phyloP scores from a whole-genome alignment of 2,888 invertebrate species.

The Ischnura elegans region DNA sequence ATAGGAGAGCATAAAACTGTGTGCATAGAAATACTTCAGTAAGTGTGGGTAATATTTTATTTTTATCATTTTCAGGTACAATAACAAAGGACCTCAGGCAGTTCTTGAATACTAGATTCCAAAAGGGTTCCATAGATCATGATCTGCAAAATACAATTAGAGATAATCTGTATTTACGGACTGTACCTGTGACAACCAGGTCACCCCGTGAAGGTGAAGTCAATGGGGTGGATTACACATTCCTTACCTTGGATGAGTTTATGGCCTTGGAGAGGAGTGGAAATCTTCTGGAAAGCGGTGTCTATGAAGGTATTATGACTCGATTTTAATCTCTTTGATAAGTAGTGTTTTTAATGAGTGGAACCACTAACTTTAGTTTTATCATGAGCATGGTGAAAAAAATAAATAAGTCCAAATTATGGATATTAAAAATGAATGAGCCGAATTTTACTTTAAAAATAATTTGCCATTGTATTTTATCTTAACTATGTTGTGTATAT shows the following conservation, averaged over 20 bases:
- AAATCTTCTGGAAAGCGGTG: slow-evolving; percentile 82
- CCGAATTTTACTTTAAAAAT: too few relatives aligned
- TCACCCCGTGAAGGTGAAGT: slow-evolving; percentile 81
- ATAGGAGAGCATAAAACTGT: too few relatives aligned
- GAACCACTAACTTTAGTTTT: too few relatives aligned
- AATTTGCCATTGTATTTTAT: too few relatives aligned
- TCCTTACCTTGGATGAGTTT: slow-evolving; percentile 81
- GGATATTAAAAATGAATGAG: too few relatives aligned
- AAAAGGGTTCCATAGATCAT: slow-evolving; percentile 81
- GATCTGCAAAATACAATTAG: slow-evolving; percentile 83
- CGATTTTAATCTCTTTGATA: not conserved
- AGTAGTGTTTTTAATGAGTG: not conserved
- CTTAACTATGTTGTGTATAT: too few relatives aligned
- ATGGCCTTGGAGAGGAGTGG: slow-evolving; percentile 80
- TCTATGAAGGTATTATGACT: slow-evolving; percentile 80
- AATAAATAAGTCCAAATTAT: too few relatives aligned
- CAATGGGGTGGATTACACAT: slow-evolving; percentile 83
- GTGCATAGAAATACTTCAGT: too few relatives aligned
- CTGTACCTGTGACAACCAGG: slow-evolving; percentile 83
- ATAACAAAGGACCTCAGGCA: slow-evolving; percentile 80
- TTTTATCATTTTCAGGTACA: slow-evolving; percentile 75
- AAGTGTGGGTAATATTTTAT: not conserved
- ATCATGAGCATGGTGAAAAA: too few relatives aligned
- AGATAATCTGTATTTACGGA: slow-evolving; percentile 82
- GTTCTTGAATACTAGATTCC: slow-evolving; percentile 81